These are phyloP conservation scores for Lasioglossum figueresi DNA, from an alignment of 2,888 invertebrate genomes.

Conservation along the genomic window DNA sequence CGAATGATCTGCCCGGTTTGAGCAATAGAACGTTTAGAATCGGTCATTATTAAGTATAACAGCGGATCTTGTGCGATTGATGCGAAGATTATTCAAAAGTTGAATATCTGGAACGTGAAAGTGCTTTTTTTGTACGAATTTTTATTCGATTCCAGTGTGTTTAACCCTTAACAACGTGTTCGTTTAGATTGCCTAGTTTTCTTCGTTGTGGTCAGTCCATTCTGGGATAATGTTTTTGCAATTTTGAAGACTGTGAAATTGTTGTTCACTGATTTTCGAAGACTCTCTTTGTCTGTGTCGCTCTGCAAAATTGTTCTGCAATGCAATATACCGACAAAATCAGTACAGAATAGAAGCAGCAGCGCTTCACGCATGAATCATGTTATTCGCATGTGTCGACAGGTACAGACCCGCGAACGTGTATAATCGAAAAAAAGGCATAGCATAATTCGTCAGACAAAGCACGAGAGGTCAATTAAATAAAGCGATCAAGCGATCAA, in stretches of 20 bases:
- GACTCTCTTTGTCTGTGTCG: neutral
- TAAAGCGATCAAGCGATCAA: neutral
- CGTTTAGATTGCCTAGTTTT: neutral
- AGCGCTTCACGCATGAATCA: neutral
- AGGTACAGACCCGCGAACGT: no score
- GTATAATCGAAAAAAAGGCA: no score
- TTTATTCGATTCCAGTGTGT: neutral
- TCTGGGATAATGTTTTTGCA: neutral
- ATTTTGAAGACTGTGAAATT: neutral
- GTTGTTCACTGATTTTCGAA: neutral
- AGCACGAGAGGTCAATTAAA: neutral
- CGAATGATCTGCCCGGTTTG: neutral
- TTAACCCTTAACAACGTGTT: neutral
- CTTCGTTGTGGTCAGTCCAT: neutral
- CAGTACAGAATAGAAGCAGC: neutral
- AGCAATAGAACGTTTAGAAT: neutral
- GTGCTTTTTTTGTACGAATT: no score
- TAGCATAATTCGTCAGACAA: neutral
- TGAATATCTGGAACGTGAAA: neutral
- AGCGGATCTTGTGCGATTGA: neutral
- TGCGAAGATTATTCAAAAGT: neutral
- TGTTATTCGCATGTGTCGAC: neutral
- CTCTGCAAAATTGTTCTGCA: neutral
- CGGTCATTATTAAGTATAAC: neutral
- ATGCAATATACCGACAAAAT: neutral